Evolutionary conservation across 2,797 vertebrate species (phyloP).

Genomic region (Eremophila alpestris): DNA sequence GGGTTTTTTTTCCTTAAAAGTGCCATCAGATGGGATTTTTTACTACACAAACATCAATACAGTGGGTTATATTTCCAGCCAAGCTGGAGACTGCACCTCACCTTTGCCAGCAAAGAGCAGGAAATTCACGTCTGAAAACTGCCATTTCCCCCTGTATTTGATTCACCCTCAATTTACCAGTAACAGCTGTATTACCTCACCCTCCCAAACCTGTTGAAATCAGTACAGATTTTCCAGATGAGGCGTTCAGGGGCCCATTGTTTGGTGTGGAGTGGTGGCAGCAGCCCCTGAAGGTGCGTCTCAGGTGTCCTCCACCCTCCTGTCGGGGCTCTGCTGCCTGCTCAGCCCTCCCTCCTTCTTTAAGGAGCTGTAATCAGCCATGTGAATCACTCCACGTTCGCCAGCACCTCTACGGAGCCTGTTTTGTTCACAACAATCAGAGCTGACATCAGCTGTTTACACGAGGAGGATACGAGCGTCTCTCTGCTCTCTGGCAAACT

Average conservation of each 20-base stretch:
- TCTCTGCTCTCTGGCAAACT: conserved; percentile 62
- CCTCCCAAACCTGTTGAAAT: neutral
- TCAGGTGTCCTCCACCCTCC: neutral
- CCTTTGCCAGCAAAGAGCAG: neutral
- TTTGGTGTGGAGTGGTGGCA: accelerated
- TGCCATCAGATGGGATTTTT: neutral
- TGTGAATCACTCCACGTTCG: neutral
- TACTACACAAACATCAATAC: neutral
- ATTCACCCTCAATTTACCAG: neutral
- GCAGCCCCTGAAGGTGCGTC: neutral
- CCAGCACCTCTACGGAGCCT: conserved; percentile 38
- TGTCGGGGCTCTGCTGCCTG: neutral
- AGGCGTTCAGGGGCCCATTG: neutral
- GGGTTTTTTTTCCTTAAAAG: accelerated
- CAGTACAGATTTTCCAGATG: neutral
- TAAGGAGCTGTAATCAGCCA: neutral
- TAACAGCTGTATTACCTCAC: neutral
- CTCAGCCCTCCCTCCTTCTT: neutral
- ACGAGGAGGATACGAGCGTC: neutral
- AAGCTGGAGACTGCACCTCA: neutral
- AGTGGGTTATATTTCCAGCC: neutral
- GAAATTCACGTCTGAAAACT: neutral
- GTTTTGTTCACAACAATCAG: conserved; percentile 58
- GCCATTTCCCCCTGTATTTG: neutral
- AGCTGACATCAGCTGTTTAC: conserved; percentile 51